Evolutionary conservation across 2,888 invertebrate genomes (phyloP), one percentile per base, ranked within the genome.

Genomic region (Thumatha senex): DNA sequence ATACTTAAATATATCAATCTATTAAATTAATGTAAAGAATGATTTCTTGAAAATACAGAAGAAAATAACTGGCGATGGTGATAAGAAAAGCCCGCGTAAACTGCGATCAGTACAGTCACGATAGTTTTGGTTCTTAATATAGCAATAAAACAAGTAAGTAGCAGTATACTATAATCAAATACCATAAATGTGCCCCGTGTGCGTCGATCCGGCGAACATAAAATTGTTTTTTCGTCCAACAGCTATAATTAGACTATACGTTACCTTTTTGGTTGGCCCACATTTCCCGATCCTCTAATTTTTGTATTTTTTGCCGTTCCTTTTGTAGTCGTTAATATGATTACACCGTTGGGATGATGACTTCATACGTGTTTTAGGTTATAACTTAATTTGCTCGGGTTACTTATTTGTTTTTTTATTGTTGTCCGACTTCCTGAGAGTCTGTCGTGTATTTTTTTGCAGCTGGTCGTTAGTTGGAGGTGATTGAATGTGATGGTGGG

Each of bases 261-360:
- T 89, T 88, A 87, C 86, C 87, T 91, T 91, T 91, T 91, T 91
- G 90, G 91, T 89, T 91, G 90, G 88, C 88, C 89, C 90, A 91
- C 90, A 90, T 90, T 89, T 90, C 86, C 85, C 89, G 89, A 89
- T 89, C 89, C 89, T 88, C 89, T 90, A 90, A 90, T 90, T 91
- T 91, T 85, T 86, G 75, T 80, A 80, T 89, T 90, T 91, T 91
- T 90, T 89, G 86, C 86, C 84, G 84, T 81, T 84, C 82, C 89
- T 90, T 91, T 90, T 90, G 90, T 90, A 89, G 89, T 90, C 89
- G 91, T 91, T 91, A 90, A 91, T 90, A 90, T 90, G 91, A 91
- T 91, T 91, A 91, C 89, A 89, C 86, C 87, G 85, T 89, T 84
- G 82, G 86, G 89, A 88, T 90, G 91, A 90, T 90, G 89, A 90